Percentiles rank a stretch among this genome's conserved stretches.
These are phyloP conservation scores for Syngnathus scovelli DNA, from an alignment of 2,113 vertebrate species.

Conservation along the genomic window DNA sequence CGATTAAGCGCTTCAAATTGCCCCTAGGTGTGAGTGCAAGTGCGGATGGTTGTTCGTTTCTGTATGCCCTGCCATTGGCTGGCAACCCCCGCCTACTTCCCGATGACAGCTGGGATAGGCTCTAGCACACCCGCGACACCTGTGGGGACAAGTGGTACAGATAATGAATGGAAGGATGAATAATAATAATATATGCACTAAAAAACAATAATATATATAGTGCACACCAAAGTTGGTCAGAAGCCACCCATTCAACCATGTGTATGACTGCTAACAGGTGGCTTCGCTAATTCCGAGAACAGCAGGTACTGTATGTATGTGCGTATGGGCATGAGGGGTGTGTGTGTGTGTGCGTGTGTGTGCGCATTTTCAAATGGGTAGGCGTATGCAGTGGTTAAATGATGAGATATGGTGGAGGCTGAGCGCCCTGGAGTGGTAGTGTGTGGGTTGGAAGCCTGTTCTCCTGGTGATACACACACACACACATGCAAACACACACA, in stretches of 20 bases:
- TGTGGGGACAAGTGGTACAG: too few relatives aligned
- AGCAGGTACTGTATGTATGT: slow-evolving; percentile 22
- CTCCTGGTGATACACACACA: slow-evolving; percentile 41
- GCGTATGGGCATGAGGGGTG: not conserved
- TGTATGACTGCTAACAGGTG: slow-evolving; percentile 42
- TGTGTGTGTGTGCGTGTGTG: slow-evolving; percentile 21
- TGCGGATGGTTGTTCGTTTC: too few relatives aligned
- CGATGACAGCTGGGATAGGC: too few relatives aligned
- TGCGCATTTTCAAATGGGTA: slow-evolving; percentile 44
- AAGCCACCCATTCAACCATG: not conserved
- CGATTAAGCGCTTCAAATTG: too few relatives aligned
- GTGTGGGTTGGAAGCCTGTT: slow-evolving; percentile 68
- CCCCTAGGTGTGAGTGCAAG: too few relatives aligned
- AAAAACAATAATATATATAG: too few relatives aligned
- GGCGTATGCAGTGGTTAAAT: slow-evolving; percentile 68
- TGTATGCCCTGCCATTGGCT: too few relatives aligned
- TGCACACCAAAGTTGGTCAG: not conserved
- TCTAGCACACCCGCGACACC: too few relatives aligned
- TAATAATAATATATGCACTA: too few relatives aligned
- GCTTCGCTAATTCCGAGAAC: slow-evolving; percentile 5
- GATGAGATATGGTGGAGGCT: slow-evolving; percentile 67
- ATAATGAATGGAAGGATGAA: too few relatives aligned
- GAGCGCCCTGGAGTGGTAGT: slow-evolving; percentile 64
- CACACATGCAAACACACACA: slow-evolving; percentile 29
- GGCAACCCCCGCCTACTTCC: too few relatives aligned